Evolutionary conservation across 2,888 invertebrate species (phyloP), one percentile per base, ranked within the genome.

Genomic region (Pyrrhosoma nymphula): DNA sequence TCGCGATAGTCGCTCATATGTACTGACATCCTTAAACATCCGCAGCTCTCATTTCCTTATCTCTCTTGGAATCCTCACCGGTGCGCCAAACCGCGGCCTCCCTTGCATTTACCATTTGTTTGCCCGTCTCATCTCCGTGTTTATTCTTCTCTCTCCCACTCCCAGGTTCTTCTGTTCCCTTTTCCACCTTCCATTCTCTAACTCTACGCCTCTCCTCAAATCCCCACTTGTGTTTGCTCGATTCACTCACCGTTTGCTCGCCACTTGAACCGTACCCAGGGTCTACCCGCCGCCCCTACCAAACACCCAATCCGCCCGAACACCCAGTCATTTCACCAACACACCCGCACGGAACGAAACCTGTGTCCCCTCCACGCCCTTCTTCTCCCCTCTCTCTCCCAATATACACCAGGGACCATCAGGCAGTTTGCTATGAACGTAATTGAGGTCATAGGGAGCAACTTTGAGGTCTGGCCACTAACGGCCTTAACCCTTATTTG

Each of bases 381-480:
- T 69, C 23, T 8, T 26, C 35, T 63, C 4, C n/a, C 16, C 23
- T 26, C 47, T 16, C 63, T 39, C 91, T 69, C 23, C 63, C 93
- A 69, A 93, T 63, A 69, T 69, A 93, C 93, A 93, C 93, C 47
- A 56, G 93, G 93, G 93, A 93, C 69, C 93, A 93, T 69, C 69
- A 47, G 93, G 93, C 93, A 69, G 93, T 93, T 93, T 93, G 93
- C 93, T 69, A 93, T 93, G 93, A 93, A 26, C 93, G 93, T 93
- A 93, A 93, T 93, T 93, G 93, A 93, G 93, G 93, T 93, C 93
- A 93, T 93, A 39, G 93, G 91, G 93, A 69, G 93, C 93, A 93
- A 93, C 93, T 93, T 93, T 93, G 93, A 69, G 93, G 93, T 93
- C 93, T 93, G 93, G 63, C 93, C 93, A 93, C 93, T 93, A 93